Percentiles rank a stretch among this genome's conserved stretches.
These are phyloP conservation scores for Bryconaethiops microstoma DNA, from an alignment of 2,797 vertebrate genomes.

Conservation along the genomic window DNA sequence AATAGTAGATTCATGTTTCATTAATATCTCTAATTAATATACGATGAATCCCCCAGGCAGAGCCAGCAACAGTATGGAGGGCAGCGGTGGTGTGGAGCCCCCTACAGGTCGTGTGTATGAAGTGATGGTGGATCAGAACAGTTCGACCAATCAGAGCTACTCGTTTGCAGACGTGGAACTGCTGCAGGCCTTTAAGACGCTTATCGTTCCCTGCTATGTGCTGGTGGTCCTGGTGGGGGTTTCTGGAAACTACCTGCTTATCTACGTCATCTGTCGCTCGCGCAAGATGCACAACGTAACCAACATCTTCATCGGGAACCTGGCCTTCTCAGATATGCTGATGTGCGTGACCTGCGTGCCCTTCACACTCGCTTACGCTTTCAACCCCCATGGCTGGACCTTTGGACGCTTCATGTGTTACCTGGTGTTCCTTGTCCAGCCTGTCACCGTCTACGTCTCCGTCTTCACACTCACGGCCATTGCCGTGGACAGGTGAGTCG, in stretches of 20 bases:
- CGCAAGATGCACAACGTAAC: slow-evolving; percentile 88
- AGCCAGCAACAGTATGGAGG: no score
- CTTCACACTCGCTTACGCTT: slow-evolving; percentile 84
- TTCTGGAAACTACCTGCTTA: slow-evolving; percentile 86
- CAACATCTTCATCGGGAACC: slow-evolving; percentile 87
- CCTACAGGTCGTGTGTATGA: slow-evolving; percentile 58
- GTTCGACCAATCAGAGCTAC: slow-evolving; percentile 68
- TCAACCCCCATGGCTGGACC: slow-evolving; percentile 86
- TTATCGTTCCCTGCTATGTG: slow-evolving; percentile 78
- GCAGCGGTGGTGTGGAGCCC: no score
- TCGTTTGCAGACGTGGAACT: slow-evolving; percentile 75
- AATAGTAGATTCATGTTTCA: no score
- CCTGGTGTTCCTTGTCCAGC: slow-evolving; percentile 83
- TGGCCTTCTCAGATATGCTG: slow-evolving; percentile 88
- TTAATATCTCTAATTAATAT: no score
- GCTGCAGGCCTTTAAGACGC: slow-evolving; percentile 73
- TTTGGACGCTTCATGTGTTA: slow-evolving; percentile 88
- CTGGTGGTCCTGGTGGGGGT: slow-evolving; percentile 81
- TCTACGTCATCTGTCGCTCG: slow-evolving; percentile 82
- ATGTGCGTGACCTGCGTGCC: slow-evolving; percentile 87
- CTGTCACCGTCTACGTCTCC: slow-evolving; percentile 85
- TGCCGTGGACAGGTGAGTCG: slow-evolving; percentile 81
- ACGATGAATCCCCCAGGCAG: no score
- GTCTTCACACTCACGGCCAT: slow-evolving; percentile 88
- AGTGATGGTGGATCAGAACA: slow-evolving; percentile 62